A percentile compares a stretch with the other conserved stretches of the same genome.
Evolutionary conservation across 37 sponge, comb jelly and placozoan species (phyloP).

Genomic region (Oscarella lobularis): DNA sequence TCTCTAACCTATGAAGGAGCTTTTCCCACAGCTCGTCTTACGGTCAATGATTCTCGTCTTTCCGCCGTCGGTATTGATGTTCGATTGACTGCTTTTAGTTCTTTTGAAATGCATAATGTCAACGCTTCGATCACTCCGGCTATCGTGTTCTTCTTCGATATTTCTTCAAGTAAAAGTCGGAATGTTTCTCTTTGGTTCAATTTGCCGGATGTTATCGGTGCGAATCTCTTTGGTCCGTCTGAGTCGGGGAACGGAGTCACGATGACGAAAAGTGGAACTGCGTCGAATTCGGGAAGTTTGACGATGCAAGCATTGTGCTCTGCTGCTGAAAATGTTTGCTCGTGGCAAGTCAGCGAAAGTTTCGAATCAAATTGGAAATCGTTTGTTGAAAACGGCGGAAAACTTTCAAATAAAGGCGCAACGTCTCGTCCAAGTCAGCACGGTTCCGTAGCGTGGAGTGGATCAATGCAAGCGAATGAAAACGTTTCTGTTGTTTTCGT

Average conservation of each 20-base stretch:
- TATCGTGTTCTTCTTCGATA: conserved; percentile 2
- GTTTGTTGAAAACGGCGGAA: background rate
- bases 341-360: background rate
- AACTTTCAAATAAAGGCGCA: background rate
- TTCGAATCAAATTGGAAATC: background rate
- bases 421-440: background rate
- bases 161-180: no score
- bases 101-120: background rate
- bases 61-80: background rate
- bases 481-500: background rate
- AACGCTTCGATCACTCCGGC: conserved; percentile 3
- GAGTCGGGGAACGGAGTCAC: background rate
- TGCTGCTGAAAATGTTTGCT: background rate
- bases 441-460: background rate
- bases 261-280: background rate
- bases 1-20: conserved; percentile 1
- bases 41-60: background rate
- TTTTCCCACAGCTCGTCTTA: background rate
- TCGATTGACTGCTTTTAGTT: background rate
- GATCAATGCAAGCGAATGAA: background rate
- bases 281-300: background rate
- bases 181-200: background rate
- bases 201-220: background rate
- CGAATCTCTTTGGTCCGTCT: background rate
- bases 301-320: background rate